Base-by-base conservation (phyloP, 2,797 vertebrate genomes). In the Pelobates cultripes region DNA sequence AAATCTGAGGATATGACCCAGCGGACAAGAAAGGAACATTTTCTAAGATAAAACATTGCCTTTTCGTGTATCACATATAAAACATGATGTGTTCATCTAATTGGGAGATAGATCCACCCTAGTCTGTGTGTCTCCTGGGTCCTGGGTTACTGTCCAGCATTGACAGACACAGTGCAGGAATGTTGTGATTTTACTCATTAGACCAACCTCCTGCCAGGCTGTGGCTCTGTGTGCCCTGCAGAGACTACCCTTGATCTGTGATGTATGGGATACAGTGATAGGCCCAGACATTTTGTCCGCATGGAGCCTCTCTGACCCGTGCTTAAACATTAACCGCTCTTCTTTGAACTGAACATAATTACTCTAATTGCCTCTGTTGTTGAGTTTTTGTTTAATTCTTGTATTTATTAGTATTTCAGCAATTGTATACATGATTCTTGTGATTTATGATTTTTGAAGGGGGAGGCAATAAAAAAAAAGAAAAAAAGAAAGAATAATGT, bases 101-200 rank as follows among this genome's bases (percentile, higher is more conserved):
- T 28, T 28, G 28, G 28, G 28, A 28, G 28, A 28, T 28, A 28
- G 28, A 72, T 57, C 70, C 53, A 51, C 14, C 70, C 51, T 60
- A 67, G 57, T 53, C 81, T 84, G 78, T 82, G 81, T 45, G 72
- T 57, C 72, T 76, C 82, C 63, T 4, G 84, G 86, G 88, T 89
- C 85, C 90, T 4, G 84, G 86, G 88, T 89, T 85, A 90, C 86
- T 89, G 0, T 70, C 0, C n/a, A 5, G 79, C 55, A 78, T 43
- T 91, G 88, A 85, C 79, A 86, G 90, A 88, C 77, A 91, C 89
- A 88, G 86, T 68, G 77, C 57, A 90, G 89, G 80, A 86, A 89
- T 92, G 90, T 88, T 91, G 85, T 43, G 87, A 89, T 91, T 92
- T 87, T 80, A 87, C 94, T 97, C 95, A 97, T 97, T 97, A 97